Conservation (phyloP, 2,797 vertebrate species). For the Hydrolagus colliei region DNA sequence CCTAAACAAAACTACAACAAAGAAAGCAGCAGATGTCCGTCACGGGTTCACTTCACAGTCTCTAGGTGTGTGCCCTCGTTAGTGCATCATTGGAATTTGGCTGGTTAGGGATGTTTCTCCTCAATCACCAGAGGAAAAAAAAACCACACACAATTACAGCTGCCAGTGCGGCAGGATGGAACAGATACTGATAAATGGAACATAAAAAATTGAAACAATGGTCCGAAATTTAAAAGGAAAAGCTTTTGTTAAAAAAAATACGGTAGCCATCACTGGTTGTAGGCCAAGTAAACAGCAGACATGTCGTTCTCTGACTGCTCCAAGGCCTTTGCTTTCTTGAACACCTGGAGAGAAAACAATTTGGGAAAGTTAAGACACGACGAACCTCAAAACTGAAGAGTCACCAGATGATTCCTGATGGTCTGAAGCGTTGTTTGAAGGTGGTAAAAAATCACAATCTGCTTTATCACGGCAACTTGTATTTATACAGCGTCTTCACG, state of each 20-base stretch:
- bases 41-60: constrained; percentile 17
- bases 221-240: constrained; percentile 69
- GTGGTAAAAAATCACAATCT: no score
- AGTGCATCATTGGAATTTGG: constrained; percentile 7
- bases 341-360: constrained; percentile 66
- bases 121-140: constrained; percentile 45
- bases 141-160: constrained; percentile 45
- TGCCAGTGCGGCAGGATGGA: constrained; percentile 53
- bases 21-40: constrained; percentile 20
- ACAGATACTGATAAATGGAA: constrained; percentile 60
- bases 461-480: no score
- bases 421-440: no score
- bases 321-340: constrained; percentile 97
- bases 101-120: not conserved
- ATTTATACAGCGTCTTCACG: no score
- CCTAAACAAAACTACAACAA: constrained; percentile 12
- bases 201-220: constrained; percentile 64
- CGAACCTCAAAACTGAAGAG: not conserved
- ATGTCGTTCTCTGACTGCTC: constrained; percentile 99
- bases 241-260: constrained; percentile 54
- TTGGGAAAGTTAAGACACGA: not conserved
- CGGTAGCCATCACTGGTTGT: constrained; percentile 79
- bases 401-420: not conserved
- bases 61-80: not conserved
- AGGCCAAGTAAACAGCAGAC: constrained; percentile 96